phyloP scores from a whole-genome alignment of 1,140 invertebrate species.

The Formica exsecta region DNA sequence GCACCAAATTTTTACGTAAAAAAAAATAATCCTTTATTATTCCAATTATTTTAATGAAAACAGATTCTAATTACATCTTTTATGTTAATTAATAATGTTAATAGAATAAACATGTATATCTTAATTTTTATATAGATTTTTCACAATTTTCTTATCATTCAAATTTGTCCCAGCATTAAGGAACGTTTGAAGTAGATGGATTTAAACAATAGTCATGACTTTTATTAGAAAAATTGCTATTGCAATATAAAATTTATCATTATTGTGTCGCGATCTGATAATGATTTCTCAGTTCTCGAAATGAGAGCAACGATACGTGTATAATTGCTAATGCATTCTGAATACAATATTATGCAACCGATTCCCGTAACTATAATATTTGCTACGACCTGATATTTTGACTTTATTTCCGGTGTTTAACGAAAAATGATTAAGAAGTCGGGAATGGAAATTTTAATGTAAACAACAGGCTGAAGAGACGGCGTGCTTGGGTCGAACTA shows the following conservation, averaged over 20 bases:
- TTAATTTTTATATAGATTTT: background rate
- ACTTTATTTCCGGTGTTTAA: conserved; percentile 38
- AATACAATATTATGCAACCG: conserved; percentile 5
- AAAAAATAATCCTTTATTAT: background rate
- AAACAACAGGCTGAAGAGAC: conserved; percentile 58
- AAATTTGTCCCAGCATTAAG: background rate
- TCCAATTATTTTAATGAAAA: background rate
- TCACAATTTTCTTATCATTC: background rate
- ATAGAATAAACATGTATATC: too few relatives aligned
- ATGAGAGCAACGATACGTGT: background rate
- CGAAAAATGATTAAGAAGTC: conserved; percentile 22
- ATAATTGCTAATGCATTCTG: background rate
- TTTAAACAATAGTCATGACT: background rate
- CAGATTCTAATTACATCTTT: too few relatives aligned
- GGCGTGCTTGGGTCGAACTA: conserved; percentile 57
- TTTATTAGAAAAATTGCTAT: background rate
- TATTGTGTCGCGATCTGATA: background rate
- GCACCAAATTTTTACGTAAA: background rate
- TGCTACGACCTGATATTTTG: background rate
- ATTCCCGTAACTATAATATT: conserved; percentile 1
- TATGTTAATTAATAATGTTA: too few relatives aligned
- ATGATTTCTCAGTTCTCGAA: background rate
- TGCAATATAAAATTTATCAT: background rate
- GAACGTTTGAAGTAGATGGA: background rate
- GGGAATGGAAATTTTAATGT: conserved; percentile 55